These are phyloP conservation scores for Vulpes ferrilata DNA, from an alignment of 2,113 vertebrate species.

Conservation along the genomic window DNA sequence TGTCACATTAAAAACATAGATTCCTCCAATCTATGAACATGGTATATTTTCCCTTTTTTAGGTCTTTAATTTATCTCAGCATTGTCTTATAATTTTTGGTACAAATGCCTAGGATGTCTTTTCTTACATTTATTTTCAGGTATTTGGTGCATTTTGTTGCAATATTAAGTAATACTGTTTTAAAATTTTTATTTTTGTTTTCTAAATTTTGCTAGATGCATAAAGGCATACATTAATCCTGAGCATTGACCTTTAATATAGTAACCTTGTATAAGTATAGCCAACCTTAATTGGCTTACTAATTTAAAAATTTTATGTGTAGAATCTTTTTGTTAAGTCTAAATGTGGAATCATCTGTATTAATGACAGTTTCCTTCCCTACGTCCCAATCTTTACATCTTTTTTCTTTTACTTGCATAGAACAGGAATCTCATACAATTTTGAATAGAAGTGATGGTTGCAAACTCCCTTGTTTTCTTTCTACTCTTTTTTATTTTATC, in stretches of 20 bases:
- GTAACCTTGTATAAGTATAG: neutral
- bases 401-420: neutral
- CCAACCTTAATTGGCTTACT: neutral
- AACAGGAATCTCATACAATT: neutral
- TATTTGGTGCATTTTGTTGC: neutral
- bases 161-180: neutral
- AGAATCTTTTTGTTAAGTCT: neutral
- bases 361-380: neutral
- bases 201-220: neutral
- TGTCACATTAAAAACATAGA: neutral
- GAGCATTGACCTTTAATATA: neutral
- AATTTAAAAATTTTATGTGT: neutral
- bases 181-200: neutral
- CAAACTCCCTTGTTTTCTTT: neutral
- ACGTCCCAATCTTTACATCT: neutral
- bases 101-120: neutral
- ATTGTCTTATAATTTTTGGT: neutral
- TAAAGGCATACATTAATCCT: neutral
- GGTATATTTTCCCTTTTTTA: neutral
- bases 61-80: neutral
- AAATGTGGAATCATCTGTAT: neutral
- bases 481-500: neutral
- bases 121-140: neutral
- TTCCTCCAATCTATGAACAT: neutral
- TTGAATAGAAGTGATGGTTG: neutral